phyloP scores from a whole-genome alignment of 2,113 vertebrate species.

The Aspidoscelis tigris region DNA sequence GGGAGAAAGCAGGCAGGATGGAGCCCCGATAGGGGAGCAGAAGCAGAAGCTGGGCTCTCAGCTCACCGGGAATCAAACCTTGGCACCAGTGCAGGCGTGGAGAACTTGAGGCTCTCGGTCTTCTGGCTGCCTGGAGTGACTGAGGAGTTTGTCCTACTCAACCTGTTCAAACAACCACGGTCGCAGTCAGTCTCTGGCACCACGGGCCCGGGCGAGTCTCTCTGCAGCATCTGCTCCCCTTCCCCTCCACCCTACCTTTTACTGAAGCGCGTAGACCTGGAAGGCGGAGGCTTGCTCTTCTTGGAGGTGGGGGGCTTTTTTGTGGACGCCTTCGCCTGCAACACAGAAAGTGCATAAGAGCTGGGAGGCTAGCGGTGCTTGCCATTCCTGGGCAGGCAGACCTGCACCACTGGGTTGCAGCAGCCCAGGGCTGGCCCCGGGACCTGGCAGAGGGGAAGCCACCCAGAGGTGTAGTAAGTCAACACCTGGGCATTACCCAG shows the following conservation, averaged over 20 bases:
- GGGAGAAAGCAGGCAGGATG: too few relatives aligned
- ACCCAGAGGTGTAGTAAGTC: too few relatives aligned
- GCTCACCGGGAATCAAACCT: conserved; percentile 71
- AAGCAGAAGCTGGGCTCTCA: too few relatives aligned
- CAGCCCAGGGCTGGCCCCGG: too few relatives aligned
- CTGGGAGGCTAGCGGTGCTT: too few relatives aligned
- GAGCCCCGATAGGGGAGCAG: too few relatives aligned
- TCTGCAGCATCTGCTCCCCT: not conserved
- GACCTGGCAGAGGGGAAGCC: too few relatives aligned
- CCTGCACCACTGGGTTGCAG: too few relatives aligned
- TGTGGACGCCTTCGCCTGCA: not conserved
- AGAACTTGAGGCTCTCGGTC: not conserved
- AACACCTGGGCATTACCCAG: too few relatives aligned
- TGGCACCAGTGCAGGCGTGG: conserved; percentile 63
- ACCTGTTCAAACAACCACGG: conserved; percentile 29
- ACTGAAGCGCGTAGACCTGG: not conserved
- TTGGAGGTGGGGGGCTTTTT: not conserved
- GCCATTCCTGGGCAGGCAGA: too few relatives aligned
- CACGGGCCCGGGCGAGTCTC: not conserved
- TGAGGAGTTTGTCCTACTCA: conserved; percentile 40
- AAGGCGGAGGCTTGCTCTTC: not conserved
- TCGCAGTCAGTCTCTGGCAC: rapidly evolving
- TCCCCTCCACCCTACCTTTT: not conserved
- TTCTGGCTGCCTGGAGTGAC: conserved; percentile 56
- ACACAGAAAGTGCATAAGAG: not conserved